Base-by-base conservation (phyloP, 2,888 invertebrate species). In the Rhagonycha fulva region DNA sequence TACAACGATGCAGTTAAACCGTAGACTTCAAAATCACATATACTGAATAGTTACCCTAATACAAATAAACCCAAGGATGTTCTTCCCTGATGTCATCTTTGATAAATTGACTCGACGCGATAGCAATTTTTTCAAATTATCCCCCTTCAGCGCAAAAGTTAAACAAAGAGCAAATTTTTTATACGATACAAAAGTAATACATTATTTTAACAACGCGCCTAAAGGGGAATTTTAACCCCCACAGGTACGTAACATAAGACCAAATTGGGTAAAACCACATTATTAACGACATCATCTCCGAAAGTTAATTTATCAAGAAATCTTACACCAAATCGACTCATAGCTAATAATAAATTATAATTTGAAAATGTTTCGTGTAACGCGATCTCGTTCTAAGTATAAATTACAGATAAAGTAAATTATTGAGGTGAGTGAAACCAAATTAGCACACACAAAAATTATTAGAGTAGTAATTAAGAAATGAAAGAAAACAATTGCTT, bases 301-400 rank as follows among this genome's bases (percentile, higher is more conserved):
- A 80, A 81, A 82, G 80, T 82, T 81, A 81, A 82, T 82, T 82
- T 82, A 82, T 82, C 80, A 80, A 77, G 82, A 81, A 81, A 82
- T 76, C 77, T 70, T 79, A 82, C 79, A 78, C 81, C 79, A 76
- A 79, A 79, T 79, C 79, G 76, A 73, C 72, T 78, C 74, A 74
- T 76, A 72, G 78, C 76, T 79, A 78, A 81, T 79, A 47, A 79
- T 79, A 79, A 81, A 78, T 81, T 80, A 78, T 80, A 81, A 80
- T 81, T 81, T 78, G 80, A 79, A 79, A 79, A 79, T 74, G 78
- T 67, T 78, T 75, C 77, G 62, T 71, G 75, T 75, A 77, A 77
- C 72, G 70, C 70, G 70, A 77, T 69, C 72, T 62, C 62, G 14
- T 66, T 68, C 70, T 71, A 70, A 72, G 75, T 72, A 75, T 75